These are phyloP conservation scores for Myotis myotis DNA, from an alignment of 2,797 vertebrate species.

Conservation along the genomic window DNA sequence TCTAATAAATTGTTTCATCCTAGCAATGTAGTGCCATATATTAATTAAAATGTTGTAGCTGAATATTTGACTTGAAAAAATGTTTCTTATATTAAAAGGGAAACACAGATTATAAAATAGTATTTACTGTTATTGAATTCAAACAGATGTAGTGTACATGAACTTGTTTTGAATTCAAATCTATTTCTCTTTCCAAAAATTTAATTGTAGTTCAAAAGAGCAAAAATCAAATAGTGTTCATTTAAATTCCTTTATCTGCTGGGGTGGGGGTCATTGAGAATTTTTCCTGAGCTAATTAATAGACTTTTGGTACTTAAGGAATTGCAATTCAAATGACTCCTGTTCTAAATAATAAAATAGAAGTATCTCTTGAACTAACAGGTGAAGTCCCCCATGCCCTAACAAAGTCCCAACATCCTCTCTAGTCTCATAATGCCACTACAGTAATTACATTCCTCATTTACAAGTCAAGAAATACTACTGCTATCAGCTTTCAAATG, in stretches of 20 bases:
- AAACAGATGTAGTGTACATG: not conserved
- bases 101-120: not conserved
- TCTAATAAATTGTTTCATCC: not conserved
- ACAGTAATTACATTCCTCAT: not conserved
- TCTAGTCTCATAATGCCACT: constrained; percentile 25
- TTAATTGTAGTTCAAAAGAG: constrained; percentile 23
- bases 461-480: constrained; percentile 37
- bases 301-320: not conserved
- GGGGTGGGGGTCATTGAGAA: not conserved
- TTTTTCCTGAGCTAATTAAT: constrained; percentile 32
- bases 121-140: not conserved
- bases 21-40: not conserved
- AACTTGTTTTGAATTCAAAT: constrained; percentile 11
- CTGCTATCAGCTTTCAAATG: constrained; percentile 26
- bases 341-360: not conserved
- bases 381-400: not conserved
- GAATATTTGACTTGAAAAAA: constrained; percentile 36
- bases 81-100: not conserved
- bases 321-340: not conserved
- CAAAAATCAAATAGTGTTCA: not conserved
- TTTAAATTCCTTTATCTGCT: not conserved
- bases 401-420: not conserved
- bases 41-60: constrained; percentile 16
- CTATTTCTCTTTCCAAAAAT: not conserved
- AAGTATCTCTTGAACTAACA: constrained; percentile 15